Evolutionary conservation across 2,113 vertebrate genomes (phyloP).

Genomic region (Opisthocomus hoazin): DNA sequence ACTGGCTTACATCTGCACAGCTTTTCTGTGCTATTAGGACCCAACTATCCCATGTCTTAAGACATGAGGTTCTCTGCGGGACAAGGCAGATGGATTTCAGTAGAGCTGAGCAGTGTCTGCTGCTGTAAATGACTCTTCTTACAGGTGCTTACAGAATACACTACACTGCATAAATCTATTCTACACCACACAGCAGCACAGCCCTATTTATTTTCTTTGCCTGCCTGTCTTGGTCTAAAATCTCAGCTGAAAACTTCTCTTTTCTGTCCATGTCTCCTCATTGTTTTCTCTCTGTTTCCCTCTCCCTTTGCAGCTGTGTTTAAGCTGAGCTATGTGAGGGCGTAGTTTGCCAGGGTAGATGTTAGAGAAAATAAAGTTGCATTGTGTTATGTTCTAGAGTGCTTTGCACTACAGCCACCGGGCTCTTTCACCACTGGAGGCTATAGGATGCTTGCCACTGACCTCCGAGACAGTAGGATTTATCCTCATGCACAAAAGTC

Average conservation of each 20-base stretch:
- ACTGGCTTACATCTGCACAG: neutral
- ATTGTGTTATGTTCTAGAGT: conserved; percentile 27
- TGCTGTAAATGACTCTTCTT: neutral
- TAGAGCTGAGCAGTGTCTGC: neutral
- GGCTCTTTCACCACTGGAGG: neutral
- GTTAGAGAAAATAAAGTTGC: neutral
- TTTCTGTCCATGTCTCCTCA: neutral
- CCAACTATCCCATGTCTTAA: neutral
- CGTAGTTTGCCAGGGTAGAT: neutral
- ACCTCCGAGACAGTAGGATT: conserved; percentile 30
- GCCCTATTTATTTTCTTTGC: neutral
- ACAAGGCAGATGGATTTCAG: neutral
- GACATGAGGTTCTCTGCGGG: neutral
- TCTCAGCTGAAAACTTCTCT: neutral
- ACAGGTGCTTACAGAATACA: neutral
- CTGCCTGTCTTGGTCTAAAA: neutral
- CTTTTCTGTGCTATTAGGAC: neutral
- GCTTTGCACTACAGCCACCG: neutral
- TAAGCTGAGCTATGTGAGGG: neutral
- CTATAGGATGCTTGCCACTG: neutral
- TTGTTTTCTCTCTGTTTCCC: neutral
- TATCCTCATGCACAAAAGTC: neutral
- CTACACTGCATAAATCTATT: neutral
- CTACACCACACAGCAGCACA: neutral
- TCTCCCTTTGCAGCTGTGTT: conserved; percentile 12